phyloP scores from a whole-genome alignment of 2,888 invertebrate genomes.

The Diarsia rubi region DNA sequence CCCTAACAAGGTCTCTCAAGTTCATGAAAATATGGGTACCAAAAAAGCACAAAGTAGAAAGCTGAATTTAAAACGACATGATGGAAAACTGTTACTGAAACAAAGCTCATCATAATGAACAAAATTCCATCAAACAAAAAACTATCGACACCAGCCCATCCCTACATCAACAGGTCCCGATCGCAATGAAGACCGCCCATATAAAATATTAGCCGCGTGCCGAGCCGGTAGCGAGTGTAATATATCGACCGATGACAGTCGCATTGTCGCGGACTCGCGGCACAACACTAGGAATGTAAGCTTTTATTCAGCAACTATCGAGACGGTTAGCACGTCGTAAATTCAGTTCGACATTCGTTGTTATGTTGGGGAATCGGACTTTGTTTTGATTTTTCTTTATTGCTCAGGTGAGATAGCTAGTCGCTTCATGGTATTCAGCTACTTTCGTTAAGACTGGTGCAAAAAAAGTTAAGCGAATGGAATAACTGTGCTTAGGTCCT shows the following conservation, averaged over 20 bases:
- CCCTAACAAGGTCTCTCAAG: no score
- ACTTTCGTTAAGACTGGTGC: not conserved
- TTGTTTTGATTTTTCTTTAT: constrained; percentile 24
- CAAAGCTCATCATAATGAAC: not conserved
- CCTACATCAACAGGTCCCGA: constrained; percentile 76
- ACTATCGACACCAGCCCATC: constrained; percentile 65
- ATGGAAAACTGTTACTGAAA: not conserved
- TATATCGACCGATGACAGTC: constrained; percentile 85
- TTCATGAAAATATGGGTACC: no score
- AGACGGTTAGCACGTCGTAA: constrained; percentile 60
- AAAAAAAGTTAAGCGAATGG: not conserved
- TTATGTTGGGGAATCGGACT: constrained; percentile 13
- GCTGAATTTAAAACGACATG: no score
- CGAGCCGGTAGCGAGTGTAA: constrained; percentile 83
- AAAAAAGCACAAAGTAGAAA: not conserved
- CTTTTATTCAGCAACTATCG: constrained; percentile 59
- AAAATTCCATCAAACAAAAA: constrained; percentile 7
- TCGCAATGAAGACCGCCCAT: constrained; percentile 89
- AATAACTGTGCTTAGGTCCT: not conserved
- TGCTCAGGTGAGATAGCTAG: not conserved
- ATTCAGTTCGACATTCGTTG: constrained; percentile 56
- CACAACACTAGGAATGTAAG: constrained; percentile 72
- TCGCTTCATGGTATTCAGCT: not conserved
- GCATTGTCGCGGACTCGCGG: constrained; percentile 81
- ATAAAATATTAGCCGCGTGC: constrained; percentile 88